These are phyloP conservation scores for Acrobasis consociella DNA, from an alignment of 2,888 invertebrate species.

Conservation along the genomic window DNA sequence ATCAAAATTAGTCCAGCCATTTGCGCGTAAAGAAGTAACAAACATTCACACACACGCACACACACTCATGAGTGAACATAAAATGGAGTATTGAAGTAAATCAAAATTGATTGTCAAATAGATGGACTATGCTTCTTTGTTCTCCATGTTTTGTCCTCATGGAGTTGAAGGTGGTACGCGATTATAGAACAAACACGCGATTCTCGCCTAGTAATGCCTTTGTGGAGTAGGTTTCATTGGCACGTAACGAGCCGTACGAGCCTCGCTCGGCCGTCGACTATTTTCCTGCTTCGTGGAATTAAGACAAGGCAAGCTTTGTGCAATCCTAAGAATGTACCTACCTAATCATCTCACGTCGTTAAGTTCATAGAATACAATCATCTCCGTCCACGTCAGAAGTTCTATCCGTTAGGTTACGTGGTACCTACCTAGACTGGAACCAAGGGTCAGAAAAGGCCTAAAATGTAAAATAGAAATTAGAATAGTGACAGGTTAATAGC, in stretches of 20 bases:
- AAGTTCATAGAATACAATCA: not conserved
- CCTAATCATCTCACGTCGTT: not conserved
- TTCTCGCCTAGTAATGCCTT: conserved; percentile 16
- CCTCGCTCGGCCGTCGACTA: not conserved
- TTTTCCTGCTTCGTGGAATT: conserved; percentile 17
- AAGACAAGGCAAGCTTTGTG: conserved; percentile 6
- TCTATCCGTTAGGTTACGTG: too few relatives aligned
- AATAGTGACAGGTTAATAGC: not conserved
- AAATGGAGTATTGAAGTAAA: not conserved
- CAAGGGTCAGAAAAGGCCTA: too few relatives aligned
- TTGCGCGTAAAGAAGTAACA: too few relatives aligned
- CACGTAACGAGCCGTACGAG: conserved; percentile 7
- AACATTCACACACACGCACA: too few relatives aligned
- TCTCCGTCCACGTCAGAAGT: not conserved
- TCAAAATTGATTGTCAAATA: too few relatives aligned
- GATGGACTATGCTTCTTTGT: not conserved
- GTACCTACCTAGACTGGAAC: too few relatives aligned
- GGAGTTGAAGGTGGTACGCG: conserved; percentile 24
- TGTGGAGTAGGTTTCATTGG: conserved; percentile 9
- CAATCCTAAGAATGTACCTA: conserved; percentile 2
- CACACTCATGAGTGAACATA: too few relatives aligned
- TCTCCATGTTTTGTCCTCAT: not conserved
- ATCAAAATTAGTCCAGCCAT: too few relatives aligned
- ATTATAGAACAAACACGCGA: conserved; percentile 22
- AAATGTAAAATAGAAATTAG: not conserved